Evolutionary conservation across 2,113 vertebrate species (phyloP), one percentile per base, ranked within the genome.

Genomic region (Litocranius walleri): DNA sequence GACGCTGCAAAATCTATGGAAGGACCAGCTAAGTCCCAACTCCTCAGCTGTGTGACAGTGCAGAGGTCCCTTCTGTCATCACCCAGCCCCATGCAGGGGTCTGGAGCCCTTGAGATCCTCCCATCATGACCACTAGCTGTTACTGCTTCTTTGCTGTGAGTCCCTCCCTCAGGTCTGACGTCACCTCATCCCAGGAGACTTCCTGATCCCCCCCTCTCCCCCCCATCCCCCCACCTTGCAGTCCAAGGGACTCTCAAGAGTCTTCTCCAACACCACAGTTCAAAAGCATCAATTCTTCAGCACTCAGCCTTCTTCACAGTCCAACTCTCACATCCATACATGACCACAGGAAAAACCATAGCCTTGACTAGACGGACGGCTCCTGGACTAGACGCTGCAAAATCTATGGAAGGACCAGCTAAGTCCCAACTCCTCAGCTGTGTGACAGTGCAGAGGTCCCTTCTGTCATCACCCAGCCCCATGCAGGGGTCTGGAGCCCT

Each of bases 191-290:
- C 36, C 56, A 29, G 57, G 21, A 91, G 29, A 21, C 21, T 86
- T 45, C 23, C 78, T 1, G 9, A 80, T 67, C 17, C 33, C 29
- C 59, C 2, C 33, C 8, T 11, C 1, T 1, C 10, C n/a, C 33
- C 1, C 0, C 7, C 15, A 0, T 6, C 52, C 19, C 23, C 8
- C 23, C 8, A n/a, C 48, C 48, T 48, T 48, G 48, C 10, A 48
- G 48, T 48, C 48, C 10, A 48, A 48, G 48, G 48, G 48, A 48
- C 48, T 48, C 48, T 48, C 48, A 48, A 48, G 10, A 48, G 48
- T 48, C 48, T 48, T 48, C 48, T 48, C 48, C 48, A 48, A 48
- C 48, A 48, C 48, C 48, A 12, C 48, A 48, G 48, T 48, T 48
- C 10, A 12, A 48, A 48, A 48, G 48, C 48, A 48, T 48, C 48